Evolutionary conservation across 30 jellyfish, hydroid and myxozoan species (phyloP).

Genomic region (Rhopilema esculentum): DNA sequence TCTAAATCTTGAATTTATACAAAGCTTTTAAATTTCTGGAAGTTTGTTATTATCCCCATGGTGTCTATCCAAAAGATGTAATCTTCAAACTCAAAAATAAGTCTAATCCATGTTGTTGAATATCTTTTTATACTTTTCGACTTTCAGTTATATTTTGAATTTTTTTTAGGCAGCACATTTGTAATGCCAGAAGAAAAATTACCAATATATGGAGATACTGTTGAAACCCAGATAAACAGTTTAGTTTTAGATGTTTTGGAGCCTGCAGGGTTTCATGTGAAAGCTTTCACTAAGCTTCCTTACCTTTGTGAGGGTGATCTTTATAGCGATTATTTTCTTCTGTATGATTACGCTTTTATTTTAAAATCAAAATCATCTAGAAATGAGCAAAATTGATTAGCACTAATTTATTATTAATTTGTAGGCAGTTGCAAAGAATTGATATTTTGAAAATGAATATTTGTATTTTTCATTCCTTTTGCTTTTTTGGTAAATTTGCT

Average conservation of each 20-base stretch:
- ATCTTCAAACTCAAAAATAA: not conserved
- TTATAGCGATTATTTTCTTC: slow-evolving; percentile 73
- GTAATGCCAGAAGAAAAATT: slow-evolving; percentile 56
- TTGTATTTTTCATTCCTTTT: no score
- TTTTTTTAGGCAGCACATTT: slow-evolving; percentile 60
- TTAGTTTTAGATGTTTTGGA: slow-evolving; percentile 63
- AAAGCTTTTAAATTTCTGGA: no score
- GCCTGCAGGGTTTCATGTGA: slow-evolving; percentile 86
- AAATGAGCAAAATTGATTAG: no score
- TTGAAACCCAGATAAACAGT: slow-evolving; percentile 74
- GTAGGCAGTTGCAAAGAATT: no score
- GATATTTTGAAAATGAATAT: no score
- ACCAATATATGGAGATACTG: slow-evolving; percentile 67
- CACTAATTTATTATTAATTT: no score
- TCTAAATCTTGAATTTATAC: no score
- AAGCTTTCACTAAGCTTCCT: slow-evolving; percentile 81
- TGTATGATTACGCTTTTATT: slow-evolving; percentile 74
- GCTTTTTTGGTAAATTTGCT: no score
- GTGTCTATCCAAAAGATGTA: no score
- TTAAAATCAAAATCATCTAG: slow-evolving; percentile 6
- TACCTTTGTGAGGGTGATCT: slow-evolving; percentile 96
- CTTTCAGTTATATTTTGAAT: not conserved
- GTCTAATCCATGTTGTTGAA: no score
- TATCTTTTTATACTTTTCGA: not conserved
- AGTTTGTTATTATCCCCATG: no score